Evolutionary conservation across 2,113 vertebrate genomes (phyloP).

Genomic region (Cervus canadensis): DNA sequence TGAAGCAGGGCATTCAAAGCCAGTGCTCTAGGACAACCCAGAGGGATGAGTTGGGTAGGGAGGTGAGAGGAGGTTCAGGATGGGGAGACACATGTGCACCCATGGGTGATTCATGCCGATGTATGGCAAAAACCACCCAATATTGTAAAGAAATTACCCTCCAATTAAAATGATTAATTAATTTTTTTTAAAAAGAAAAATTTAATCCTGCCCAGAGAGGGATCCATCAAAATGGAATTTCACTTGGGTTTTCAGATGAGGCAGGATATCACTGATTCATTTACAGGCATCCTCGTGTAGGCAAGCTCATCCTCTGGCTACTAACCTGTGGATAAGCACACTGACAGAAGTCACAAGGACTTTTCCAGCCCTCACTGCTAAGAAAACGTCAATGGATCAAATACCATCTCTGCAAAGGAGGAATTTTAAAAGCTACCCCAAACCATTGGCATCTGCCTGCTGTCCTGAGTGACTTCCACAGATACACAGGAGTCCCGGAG

Average conservation of each 20-base stretch:
- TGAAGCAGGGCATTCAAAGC: background rate
- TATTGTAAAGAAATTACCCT: background rate
- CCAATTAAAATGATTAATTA: background rate
- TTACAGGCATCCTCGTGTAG: background rate
- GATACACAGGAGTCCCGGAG: background rate
- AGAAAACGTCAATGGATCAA: constrained; percentile 16
- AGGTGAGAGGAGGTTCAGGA: background rate
- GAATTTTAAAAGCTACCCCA: background rate
- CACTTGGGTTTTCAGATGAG: constrained; percentile 7
- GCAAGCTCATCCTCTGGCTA: background rate
- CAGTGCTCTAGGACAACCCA: background rate
- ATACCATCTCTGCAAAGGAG: background rate
- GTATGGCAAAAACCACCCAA: background rate
- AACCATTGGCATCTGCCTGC: background rate
- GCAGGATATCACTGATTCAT: background rate
- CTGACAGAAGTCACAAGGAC: constrained; percentile 26
- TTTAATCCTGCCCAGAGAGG: constrained; percentile 6
- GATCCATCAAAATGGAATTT: constrained; percentile 20
- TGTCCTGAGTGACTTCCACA: background rate
- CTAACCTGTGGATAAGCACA: background rate
- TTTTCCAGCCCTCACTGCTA: background rate
- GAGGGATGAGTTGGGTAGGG: background rate
- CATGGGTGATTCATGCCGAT: background rate
- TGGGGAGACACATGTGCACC: background rate
- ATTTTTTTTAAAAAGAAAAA: background rate